A percentile compares a stretch with the other conserved stretches of the same genome.
These are phyloP conservation scores for Mamestra configurata DNA, from an alignment of 1,140 invertebrate species.

Conservation along the genomic window DNA sequence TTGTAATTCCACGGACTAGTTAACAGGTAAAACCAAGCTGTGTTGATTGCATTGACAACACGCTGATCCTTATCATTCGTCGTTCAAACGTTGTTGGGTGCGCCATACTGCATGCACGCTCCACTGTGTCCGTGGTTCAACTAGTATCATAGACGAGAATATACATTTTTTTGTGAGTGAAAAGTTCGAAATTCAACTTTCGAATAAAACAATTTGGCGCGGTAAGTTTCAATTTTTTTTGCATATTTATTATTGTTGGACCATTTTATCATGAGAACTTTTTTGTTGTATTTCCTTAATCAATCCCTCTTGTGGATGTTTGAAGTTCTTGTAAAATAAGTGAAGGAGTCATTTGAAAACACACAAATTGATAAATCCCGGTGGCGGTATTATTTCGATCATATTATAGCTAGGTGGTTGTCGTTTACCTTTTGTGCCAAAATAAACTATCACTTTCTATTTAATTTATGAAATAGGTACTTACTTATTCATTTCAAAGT, in stretches of 20 bases:
- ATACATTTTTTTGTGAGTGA: not conserved
- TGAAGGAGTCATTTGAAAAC: no score
- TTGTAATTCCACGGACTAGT: not conserved
- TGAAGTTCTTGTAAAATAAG: no score
- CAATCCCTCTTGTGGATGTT: no score
- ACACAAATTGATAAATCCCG: no score
- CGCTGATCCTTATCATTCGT: not conserved
- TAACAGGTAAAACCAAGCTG: not conserved
- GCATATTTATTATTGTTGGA: not conserved
- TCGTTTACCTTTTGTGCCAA: no score
- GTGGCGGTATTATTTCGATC: no score
- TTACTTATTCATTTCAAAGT: no score
- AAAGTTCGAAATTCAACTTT: not conserved
- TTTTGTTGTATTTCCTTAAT: not conserved
- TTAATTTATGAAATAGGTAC: no score
- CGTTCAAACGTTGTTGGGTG: conserved; percentile 6
- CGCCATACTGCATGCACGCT: not conserved
- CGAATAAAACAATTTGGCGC: not conserved
- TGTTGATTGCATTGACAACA: conserved; percentile 11
- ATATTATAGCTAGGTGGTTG: no score
- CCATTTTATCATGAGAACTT: no score
- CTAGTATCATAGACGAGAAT: not conserved
- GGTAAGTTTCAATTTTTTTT: not conserved
- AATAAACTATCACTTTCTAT: no score
- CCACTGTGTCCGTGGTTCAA: not conserved